A percentile compares a stretch with the other conserved stretches of the same genome.
These are phyloP conservation scores for Urocolius indicus DNA, from an alignment of 2,113 vertebrate species.

Conservation along the genomic window DNA sequence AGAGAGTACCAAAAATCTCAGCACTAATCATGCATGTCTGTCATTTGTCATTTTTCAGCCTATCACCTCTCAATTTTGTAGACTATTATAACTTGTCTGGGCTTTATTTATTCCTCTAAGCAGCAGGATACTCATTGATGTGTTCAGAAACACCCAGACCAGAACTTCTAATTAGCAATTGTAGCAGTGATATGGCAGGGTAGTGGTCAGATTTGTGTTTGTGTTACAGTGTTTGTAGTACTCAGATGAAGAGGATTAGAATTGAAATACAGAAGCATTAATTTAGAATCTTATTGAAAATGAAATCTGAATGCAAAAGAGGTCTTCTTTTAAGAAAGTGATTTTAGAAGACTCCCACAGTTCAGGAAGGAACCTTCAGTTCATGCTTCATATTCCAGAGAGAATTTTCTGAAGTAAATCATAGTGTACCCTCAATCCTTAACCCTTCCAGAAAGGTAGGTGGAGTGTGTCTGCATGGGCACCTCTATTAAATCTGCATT, in stretches of 20 bases:
- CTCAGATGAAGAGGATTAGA: neutral
- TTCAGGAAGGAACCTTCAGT: neutral
- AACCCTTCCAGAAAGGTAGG: neutral
- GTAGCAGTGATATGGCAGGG: neutral
- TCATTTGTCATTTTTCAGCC: conserved; percentile 49
- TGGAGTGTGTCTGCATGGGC: neutral
- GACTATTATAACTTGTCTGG: conserved; percentile 29
- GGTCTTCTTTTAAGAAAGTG: neutral
- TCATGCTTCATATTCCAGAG: neutral
- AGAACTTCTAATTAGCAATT: conserved; percentile 25
- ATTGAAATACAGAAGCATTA: neutral
- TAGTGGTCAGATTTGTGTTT: neutral
- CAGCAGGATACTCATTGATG: conserved; percentile 22
- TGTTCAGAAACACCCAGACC: conserved; percentile 4
- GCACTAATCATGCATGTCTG: conserved; percentile 22
- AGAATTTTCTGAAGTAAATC: neutral
- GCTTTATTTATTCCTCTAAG: conserved; percentile 37
- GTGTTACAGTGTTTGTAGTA: neutral
- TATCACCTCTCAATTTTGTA: conserved; percentile 23
- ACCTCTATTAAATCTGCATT: neutral
- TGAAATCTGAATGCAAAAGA: neutral
- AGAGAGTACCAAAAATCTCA: conserved; percentile 34
- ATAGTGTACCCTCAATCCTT: neutral
- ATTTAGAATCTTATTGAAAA: neutral
- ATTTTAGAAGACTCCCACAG: neutral